Evolutionary conservation across 2,888 invertebrate genomes (phyloP).

Genomic region (Eudasyphora cyanicolor): DNA sequence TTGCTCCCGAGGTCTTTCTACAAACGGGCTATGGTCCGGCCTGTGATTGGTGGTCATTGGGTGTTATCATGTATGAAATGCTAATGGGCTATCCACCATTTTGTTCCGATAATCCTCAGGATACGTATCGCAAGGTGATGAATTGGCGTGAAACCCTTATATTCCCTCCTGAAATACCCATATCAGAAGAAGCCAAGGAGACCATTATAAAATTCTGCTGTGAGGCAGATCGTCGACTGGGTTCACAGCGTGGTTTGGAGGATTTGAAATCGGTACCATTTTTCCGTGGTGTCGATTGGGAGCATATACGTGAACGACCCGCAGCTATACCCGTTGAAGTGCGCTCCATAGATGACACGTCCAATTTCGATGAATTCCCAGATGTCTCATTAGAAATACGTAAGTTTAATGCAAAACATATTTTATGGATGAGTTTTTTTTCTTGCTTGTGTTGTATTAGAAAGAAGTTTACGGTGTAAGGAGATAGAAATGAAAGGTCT

Average conservation of each 20-base stretch:
- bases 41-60: slow-evolving; percentile 99
- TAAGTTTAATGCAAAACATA: slow-evolving; percentile 83
- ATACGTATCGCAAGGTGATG: slow-evolving; percentile 91
- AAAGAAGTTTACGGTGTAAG: background rate
- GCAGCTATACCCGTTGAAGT: slow-evolving; percentile 99
- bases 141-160: slow-evolving; percentile 99
- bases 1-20: slow-evolving; percentile 99
- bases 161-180: slow-evolving; percentile 99
- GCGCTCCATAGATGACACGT: slow-evolving; percentile 99
- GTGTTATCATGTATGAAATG: slow-evolving; percentile 99
- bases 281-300: slow-evolving; percentile 99
- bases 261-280: slow-evolving; percentile 96
- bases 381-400: slow-evolving; percentile 99
- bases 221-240: slow-evolving; percentile 95
- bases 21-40: slow-evolving; percentile 99
- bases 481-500: background rate
- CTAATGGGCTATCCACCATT: slow-evolving; percentile 99
- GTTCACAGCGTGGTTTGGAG: slow-evolving; percentile 93
- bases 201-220: slow-evolving; percentile 98
- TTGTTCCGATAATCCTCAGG: slow-evolving; percentile 92
- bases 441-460: background rate
- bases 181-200: slow-evolving; percentile 98
- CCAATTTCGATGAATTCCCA: slow-evolving; percentile 99
- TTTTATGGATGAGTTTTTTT: background rate
- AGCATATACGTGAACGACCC: slow-evolving; percentile 98